phyloP scores from a whole-genome alignment of 2,113 vertebrate genomes.

The Tonatia bakeri region DNA sequence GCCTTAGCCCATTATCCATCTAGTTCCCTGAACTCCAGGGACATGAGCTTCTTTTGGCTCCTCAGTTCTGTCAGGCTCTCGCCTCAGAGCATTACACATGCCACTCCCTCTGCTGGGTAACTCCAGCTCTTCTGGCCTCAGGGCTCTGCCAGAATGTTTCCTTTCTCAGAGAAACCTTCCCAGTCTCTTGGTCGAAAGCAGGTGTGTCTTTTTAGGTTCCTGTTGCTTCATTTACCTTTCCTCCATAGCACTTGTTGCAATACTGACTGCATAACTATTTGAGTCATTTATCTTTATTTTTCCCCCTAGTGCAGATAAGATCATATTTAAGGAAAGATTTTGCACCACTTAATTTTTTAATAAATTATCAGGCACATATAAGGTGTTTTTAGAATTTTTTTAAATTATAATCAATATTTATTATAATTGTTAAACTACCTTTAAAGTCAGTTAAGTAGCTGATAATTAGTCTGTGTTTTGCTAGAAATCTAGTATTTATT shows the following conservation, averaged over 20 bases:
- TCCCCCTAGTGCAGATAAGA: background rate
- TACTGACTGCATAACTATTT: background rate
- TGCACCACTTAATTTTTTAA: background rate
- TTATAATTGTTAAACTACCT: background rate
- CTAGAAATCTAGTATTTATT: background rate
- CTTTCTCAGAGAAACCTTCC: background rate
- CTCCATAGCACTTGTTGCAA: background rate
- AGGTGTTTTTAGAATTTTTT: background rate
- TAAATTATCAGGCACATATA: background rate
- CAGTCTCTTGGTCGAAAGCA: background rate
- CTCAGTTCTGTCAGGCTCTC: background rate
- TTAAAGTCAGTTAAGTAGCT: background rate
- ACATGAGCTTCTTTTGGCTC: background rate
- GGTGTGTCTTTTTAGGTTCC: background rate
- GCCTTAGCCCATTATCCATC: background rate
- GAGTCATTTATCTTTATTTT: background rate
- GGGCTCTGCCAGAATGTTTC: background rate
- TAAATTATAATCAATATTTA: background rate
- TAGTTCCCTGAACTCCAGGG: background rate
- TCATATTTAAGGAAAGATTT: conserved; percentile 32
- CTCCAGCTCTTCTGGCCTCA: too few relatives aligned
- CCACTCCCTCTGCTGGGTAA: accelerated
- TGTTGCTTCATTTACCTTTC: background rate
- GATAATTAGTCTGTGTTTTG: background rate
- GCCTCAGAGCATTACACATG: accelerated